These are phyloP conservation scores for Sylvicola cinctus DNA, from an alignment of 2,888 invertebrate species.

Conservation along the genomic window DNA sequence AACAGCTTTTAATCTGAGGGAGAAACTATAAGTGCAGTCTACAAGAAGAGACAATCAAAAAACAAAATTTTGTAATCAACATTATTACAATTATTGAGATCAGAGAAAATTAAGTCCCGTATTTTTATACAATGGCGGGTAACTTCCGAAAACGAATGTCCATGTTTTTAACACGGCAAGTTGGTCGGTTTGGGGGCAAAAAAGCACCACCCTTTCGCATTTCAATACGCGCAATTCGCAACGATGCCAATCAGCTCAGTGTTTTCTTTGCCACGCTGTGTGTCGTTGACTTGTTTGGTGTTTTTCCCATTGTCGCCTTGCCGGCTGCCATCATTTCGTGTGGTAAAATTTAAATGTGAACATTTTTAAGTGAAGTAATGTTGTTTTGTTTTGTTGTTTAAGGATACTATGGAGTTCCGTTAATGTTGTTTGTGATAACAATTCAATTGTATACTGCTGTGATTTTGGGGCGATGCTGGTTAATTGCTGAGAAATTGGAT, in stretches of 20 bases:
- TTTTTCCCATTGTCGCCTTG: constrained; percentile 58
- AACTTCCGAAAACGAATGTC: too few relatives aligned
- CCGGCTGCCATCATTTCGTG: constrained; percentile 55
- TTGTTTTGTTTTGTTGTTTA: constrained; percentile 7
- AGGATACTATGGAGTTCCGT: constrained; percentile 50
- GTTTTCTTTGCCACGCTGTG: constrained; percentile 51
- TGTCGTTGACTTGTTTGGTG: constrained; percentile 63
- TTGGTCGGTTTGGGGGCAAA: too few relatives aligned
- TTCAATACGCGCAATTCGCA: too few relatives aligned
- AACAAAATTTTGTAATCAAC: too few relatives aligned
- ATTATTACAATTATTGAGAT: too few relatives aligned
- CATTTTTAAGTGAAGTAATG: background rate
- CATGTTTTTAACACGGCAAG: too few relatives aligned
- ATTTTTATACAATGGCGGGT: too few relatives aligned
- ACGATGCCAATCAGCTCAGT: constrained; percentile 34
- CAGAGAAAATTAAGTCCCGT: too few relatives aligned
- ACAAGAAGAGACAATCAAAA: too few relatives aligned
- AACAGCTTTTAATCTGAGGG: too few relatives aligned
- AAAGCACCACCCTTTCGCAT: too few relatives aligned
- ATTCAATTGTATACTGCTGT: constrained; percentile 66
- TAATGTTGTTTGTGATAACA: constrained; percentile 42
- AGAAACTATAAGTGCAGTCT: too few relatives aligned
- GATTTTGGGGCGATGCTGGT: constrained; percentile 62
- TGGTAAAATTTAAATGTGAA: constrained; percentile 28
- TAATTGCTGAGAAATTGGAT: constrained; percentile 48